These are phyloP conservation scores for Palloptera scutellata DNA, from an alignment of 2,888 invertebrate species.

Conservation along the genomic window DNA sequence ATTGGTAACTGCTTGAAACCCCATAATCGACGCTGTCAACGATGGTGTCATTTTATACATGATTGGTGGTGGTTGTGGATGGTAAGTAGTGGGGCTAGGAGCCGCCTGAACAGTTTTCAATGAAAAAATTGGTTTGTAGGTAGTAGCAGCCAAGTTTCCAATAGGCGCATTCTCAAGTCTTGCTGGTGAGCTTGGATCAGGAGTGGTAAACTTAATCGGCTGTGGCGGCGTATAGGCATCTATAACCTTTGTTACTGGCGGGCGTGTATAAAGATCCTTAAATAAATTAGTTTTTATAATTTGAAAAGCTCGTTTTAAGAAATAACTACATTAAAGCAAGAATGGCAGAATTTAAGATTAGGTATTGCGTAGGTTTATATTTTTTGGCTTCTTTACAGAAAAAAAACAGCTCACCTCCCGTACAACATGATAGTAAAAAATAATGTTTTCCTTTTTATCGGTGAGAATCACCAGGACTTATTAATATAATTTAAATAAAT, in stretches of 20 bases:
- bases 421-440: no score
- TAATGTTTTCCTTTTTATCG: no score
- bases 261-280: constrained; percentile 61
- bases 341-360: no score
- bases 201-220: constrained; percentile 55
- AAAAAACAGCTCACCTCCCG: no score
- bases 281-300: neutral
- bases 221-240: constrained; percentile 56
- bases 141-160: constrained; percentile 62
- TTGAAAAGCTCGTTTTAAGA: neutral
- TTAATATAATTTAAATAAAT: no score
- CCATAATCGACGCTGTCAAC: constrained; percentile 37
- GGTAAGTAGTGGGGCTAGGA: constrained; percentile 53
- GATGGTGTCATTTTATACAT: constrained; percentile 49
- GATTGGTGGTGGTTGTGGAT: constrained; percentile 48
- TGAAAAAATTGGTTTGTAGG: constrained; percentile 65
- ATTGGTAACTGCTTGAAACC: constrained; percentile 47
- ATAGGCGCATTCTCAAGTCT: constrained; percentile 50
- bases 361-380: no score
- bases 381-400: no score
- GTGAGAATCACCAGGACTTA: no score
- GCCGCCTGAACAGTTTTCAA: constrained; percentile 44
- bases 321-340: no score
- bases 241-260: constrained; percentile 61
- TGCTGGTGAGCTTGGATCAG: constrained; percentile 49